These are phyloP conservation scores for Megaceryle torquata DNA, from an alignment of 2,113 vertebrate genomes.

Conservation along the genomic window DNA sequence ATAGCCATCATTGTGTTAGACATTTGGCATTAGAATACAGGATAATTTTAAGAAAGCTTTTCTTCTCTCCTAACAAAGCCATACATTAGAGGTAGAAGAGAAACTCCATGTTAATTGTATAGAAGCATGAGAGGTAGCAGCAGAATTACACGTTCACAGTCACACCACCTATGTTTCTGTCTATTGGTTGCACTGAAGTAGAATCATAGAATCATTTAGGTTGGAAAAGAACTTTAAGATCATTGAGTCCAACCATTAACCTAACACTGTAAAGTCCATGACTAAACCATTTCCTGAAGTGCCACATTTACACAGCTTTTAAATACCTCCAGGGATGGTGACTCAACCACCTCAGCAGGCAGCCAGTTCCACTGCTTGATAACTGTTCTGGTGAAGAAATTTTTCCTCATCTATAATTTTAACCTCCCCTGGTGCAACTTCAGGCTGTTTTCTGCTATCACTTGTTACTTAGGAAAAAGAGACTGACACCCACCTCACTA, in stretches of 20 bases:
- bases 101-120: background rate
- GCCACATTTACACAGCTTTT: no score
- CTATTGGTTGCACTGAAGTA: background rate
- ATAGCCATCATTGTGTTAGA: background rate
- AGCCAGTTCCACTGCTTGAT: no score
- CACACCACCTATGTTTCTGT: background rate
- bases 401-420: no score
- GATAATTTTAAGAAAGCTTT: background rate
- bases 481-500: accelerated
- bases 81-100: background rate
- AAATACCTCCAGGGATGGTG: no score
- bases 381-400: no score
- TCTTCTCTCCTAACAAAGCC: background rate
- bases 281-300: no score
- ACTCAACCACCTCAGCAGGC: no score
- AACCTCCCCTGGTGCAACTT: no score
- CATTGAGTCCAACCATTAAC: no score
- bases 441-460: background rate
- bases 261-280: no score
- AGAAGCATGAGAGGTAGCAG: background rate
- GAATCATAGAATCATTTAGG: background rate
- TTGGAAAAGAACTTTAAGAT: no score
- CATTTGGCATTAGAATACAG: background rate
- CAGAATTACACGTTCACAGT: background rate
- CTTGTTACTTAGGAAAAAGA: background rate